Evolutionary conservation across 92 coral and sea anemone genomes (phyloP), one percentile per base, ranked within the genome.

Genomic region (Palythoa heliodiscus): DNA sequence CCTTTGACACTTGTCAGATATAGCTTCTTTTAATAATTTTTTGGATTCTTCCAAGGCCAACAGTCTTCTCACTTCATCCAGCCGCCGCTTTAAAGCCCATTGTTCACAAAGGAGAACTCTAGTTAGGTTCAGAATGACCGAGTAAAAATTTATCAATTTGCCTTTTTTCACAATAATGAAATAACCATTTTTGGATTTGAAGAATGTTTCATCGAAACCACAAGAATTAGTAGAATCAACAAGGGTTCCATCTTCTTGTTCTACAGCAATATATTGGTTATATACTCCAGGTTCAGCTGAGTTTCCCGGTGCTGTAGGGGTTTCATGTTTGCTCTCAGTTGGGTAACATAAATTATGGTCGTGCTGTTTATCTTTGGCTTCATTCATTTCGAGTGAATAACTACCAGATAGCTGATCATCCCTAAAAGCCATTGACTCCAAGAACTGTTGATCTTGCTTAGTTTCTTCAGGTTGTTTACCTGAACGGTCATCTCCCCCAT

Each of bases 21-120:
- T 85, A 47, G 89, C 91, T 68, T 85, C 79, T 48, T 88, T 89
- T 23, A 91, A 75, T 35, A 88, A 67, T 16, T 83, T 50, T 73
- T 83, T 84, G 8, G 93, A 91, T 48, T 90, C 86, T 37, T 81
- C 66, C 70, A 85, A 68, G 25, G 87, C 82, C 25, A 88, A 71
- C 40, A 74, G 75, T 17, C 80, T 91, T 76, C 87, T 91, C 52
- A 88, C 91, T 66, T 91, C 91, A 29, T 75, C 76, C 11, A 91
- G 89, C 53, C 74, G 89, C 74, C 89, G 70, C 86, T 91, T 80
- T 52, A 91, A 70, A 1, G 91, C 87, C 58, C 85, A 52, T 40
- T 87, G 78, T 20, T 90, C 85, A 60, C 64, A 60, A 5, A 90
- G 88, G 22, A 90, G 73, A 43, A 55, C 89, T 40, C 20, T n/a